Evolutionary conservation across 1,140 invertebrate species (phyloP), one percentile per base, ranked within the genome.

Genomic region (Drosophila nigrodunni): DNA sequence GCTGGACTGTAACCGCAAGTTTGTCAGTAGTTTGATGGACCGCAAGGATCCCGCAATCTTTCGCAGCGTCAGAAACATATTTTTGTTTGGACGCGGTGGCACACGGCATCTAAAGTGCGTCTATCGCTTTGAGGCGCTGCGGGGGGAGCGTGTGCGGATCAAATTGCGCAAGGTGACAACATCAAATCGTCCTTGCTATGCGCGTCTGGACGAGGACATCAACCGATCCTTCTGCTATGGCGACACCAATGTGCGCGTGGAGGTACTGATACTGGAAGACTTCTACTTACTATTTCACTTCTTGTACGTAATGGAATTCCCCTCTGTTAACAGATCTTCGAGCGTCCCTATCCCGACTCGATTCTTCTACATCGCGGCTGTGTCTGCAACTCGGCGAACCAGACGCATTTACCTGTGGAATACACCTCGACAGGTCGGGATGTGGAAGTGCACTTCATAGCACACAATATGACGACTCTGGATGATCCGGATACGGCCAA

Each of bases 41-140:
- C 92, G 94, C 94, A 93, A 93, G 94, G 87, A 94, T 93, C 67
- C 94, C 78, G 65, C 92, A 85, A 93, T 95, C 82, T 94, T 97
- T 93, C 93, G 95, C 85, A 66, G 96, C 95, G 11, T 96, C 95
- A 0, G 95, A 66, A 96, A 98, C 83, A 96, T 97, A 9, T 98
- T 98, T 80, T 93, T 97, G 0, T 98, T 96, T 82, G 97, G 97
- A 0, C 93, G 97, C 55, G 97, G 97, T 30, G 97, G 97, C 8
- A 94, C 95, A 0, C 94, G 94, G 72, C 97, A 97, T 92, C 94
- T 98, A 2, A 97, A 96, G 92, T 98, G 97, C 91, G 94, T 96
- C 21, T 98, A 97, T 92, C 95, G 96, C 37, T 97, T 97, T 81
- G 96, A 97, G 93, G 97, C 95, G 0, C 95, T 96, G 78, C 94